These are phyloP conservation scores for Spilogale gracilis DNA, from an alignment of 2,113 vertebrate genomes.

Conservation along the genomic window DNA sequence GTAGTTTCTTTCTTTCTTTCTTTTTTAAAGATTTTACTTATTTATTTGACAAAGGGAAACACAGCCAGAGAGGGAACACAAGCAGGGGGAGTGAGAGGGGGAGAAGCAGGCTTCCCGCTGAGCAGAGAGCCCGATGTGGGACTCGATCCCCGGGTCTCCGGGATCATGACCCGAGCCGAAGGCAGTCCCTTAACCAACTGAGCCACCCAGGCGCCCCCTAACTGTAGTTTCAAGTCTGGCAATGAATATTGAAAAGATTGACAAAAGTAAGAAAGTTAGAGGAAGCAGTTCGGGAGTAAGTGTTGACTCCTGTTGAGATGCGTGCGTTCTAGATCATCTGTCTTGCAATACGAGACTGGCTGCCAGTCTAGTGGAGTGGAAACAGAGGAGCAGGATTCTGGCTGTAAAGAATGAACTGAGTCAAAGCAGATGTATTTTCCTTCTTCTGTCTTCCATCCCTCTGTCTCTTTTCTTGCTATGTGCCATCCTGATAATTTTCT, in stretches of 20 bases:
- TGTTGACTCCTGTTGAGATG: not conserved
- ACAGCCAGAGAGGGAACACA: too few relatives aligned
- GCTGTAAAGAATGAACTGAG: not conserved
- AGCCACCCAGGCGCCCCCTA: not conserved
- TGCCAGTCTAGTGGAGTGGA: not conserved
- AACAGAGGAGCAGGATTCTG: not conserved
- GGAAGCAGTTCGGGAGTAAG: not conserved
- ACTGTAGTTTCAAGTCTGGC: not conserved
- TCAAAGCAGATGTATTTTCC: not conserved
- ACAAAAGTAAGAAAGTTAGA: not conserved
- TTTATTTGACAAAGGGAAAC: too few relatives aligned
- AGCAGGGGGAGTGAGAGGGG: too few relatives aligned
- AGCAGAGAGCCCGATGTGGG: too few relatives aligned
- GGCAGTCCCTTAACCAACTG: too few relatives aligned
- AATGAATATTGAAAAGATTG: not conserved
- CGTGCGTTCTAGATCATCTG: accelerated
- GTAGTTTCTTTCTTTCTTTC: not conserved
- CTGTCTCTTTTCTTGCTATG: not conserved
- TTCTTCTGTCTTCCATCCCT: not conserved
- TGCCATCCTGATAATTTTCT: not conserved
- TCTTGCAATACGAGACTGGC: too few relatives aligned
- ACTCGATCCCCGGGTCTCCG: too few relatives aligned
- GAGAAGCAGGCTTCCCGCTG: too few relatives aligned
- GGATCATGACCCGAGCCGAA: too few relatives aligned
- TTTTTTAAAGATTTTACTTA: too few relatives aligned